Evolutionary conservation across 2,113 vertebrate species (phyloP).

Genomic region (Glaucomys volans): DNA sequence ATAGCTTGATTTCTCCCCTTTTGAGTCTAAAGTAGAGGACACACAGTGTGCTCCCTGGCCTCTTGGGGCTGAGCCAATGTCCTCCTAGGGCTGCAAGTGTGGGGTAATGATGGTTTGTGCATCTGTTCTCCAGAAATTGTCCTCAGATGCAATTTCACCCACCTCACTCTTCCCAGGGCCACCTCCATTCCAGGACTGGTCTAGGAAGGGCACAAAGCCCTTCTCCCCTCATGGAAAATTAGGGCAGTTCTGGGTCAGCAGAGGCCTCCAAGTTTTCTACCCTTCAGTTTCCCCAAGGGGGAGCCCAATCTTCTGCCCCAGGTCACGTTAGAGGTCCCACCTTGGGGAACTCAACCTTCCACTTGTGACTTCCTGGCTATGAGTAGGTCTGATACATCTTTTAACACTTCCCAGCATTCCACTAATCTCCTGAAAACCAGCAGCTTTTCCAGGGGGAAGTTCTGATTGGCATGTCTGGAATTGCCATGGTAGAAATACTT

Average conservation of each 20-base stretch:
- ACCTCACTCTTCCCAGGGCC: background rate
- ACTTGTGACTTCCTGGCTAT: fast-evolving
- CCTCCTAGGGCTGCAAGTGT: background rate
- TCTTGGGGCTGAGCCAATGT: background rate
- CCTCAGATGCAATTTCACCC: background rate
- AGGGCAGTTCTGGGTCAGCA: background rate
- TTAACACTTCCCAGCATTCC: no score
- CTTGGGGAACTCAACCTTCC: background rate
- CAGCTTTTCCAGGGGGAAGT: background rate
- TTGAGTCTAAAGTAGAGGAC: background rate
- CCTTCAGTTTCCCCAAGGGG: background rate
- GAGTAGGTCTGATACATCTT: background rate
- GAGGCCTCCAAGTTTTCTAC: no score
- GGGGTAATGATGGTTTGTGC: background rate
- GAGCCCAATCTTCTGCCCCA: background rate
- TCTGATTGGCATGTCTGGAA: background rate
- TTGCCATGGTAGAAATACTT: background rate
- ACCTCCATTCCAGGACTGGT: fast-evolving
- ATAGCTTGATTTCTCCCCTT: background rate
- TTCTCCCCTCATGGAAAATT: background rate
- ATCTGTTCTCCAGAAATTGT: background rate
- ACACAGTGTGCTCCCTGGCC: no score
- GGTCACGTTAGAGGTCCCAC: no score
- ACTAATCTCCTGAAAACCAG: background rate
- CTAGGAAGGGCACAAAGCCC: background rate